phyloP scores from a whole-genome alignment of 30 jellyfish, hydroid and myxozoan genomes.

The Calvadosia cruxmelitensis region DNA sequence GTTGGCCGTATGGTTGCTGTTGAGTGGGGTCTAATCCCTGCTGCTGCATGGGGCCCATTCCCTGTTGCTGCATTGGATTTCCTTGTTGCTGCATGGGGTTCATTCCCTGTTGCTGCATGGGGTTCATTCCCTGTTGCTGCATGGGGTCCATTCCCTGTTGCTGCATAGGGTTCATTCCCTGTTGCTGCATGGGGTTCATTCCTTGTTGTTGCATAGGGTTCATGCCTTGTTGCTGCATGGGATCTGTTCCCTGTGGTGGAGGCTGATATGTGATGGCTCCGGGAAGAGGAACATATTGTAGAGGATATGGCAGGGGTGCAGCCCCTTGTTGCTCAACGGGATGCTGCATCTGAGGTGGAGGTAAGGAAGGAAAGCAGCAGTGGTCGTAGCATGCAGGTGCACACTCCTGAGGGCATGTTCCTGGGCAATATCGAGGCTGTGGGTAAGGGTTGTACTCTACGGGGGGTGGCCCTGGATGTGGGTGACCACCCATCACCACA shows the following conservation, averaged over 20 bases:
- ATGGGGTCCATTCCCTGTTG: not conserved
- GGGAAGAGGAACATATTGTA: not conserved
- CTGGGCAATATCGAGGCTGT: conserved; percentile 82
- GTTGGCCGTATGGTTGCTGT: not conserved
- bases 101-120: not conserved
- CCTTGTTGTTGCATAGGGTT: not conserved
- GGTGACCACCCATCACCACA: conserved; percentile 93
- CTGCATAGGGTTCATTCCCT: too few relatives aligned
- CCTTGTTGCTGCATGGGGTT: too few relatives aligned
- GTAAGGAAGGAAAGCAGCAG: conserved; percentile 84
- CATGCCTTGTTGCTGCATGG: not conserved
- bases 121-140: not conserved
- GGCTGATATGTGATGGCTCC: not conserved
- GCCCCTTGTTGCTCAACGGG: conserved; percentile 15
- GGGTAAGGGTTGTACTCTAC: conserved; percentile 46
- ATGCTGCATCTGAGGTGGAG: conserved; percentile 53
- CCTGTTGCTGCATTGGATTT: not conserved
- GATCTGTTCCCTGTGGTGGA: not conserved
- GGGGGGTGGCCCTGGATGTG: conserved; percentile 94
- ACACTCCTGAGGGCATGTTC: conserved; percentile 83
- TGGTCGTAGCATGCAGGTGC: conserved; percentile 99
- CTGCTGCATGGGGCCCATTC: not conserved
- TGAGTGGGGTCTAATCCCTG: not conserved
- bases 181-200: not conserved
- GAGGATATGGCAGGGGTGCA: conserved; percentile 44